These are phyloP conservation scores for Oxycera nigricornis DNA, from an alignment of 2,888 invertebrate genomes.

Conservation along the genomic window DNA sequence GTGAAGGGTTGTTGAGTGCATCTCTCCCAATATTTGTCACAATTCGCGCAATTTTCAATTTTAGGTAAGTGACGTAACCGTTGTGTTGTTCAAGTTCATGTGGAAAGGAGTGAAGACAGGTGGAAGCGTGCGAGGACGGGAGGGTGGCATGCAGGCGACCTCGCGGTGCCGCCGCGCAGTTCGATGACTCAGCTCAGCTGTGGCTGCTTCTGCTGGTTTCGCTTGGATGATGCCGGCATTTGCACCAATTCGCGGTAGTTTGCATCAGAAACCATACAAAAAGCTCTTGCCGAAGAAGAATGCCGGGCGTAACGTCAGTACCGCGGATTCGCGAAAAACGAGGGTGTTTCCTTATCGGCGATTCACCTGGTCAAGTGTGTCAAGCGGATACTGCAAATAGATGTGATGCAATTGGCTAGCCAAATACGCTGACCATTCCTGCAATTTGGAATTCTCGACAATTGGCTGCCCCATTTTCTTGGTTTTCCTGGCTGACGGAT, in stretches of 20 bases:
- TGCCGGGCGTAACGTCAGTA: background rate
- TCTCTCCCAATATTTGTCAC: background rate
- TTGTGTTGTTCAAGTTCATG: background rate
- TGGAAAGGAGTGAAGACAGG: background rate
- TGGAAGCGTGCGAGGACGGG: too few relatives aligned
- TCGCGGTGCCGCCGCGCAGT: conserved; percentile 16
- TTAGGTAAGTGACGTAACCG: conserved; percentile 44
- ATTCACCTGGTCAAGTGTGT: conserved; percentile 16
- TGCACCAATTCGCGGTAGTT: background rate
- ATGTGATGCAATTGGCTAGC: background rate
- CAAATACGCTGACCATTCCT: background rate
- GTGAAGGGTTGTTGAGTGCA: background rate
- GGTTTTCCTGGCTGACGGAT: background rate
- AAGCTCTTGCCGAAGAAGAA: conserved; percentile 16
- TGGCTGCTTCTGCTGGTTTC: background rate
- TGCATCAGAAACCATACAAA: background rate
- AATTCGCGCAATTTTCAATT: conserved; percentile 32
- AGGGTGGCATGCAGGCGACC: conserved; percentile 7
- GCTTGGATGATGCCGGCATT: background rate
- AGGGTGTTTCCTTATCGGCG: conserved; percentile 1
- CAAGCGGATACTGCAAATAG: background rate
- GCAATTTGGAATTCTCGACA: background rate
- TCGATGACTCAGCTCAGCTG: conserved; percentile 33
- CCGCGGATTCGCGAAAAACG: background rate
- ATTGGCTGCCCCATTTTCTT: background rate